phyloP scores from a whole-genome alignment of 1,140 invertebrate species.

The Lepidostoma basale region DNA sequence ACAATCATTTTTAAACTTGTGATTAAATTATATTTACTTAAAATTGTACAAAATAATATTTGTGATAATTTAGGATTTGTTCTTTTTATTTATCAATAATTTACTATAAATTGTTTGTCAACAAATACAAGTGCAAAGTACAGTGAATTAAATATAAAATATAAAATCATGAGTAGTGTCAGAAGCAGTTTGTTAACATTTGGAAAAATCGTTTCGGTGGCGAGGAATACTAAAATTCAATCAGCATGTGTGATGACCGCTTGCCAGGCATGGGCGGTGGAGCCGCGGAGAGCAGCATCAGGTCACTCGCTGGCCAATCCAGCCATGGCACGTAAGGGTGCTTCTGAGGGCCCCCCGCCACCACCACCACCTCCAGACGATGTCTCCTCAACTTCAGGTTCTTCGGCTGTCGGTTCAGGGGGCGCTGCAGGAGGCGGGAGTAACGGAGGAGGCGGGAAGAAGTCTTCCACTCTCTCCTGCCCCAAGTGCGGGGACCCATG shows the following conservation, averaged over 20 bases:
- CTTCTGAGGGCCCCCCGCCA: conserved; percentile 25
- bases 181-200: conserved; percentile 33
- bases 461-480: conserved; percentile 70
- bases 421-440: background rate
- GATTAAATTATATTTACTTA: background rate
- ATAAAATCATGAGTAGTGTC: conserved; percentile 32
- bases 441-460: conserved; percentile 30
- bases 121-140: conserved; percentile 30
- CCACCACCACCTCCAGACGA: conserved; percentile 6
- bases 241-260: conserved; percentile 32
- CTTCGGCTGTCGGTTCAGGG: background rate
- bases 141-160: conserved; percentile 22
- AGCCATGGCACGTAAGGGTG: conserved; percentile 28
- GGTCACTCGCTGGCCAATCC: conserved; percentile 8
- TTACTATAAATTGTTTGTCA: conserved; percentile 37
- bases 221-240: conserved; percentile 15
- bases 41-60: conserved; percentile 14
- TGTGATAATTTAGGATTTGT: background rate
- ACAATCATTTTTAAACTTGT: conserved; percentile 2
- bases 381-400: conserved; percentile 14
- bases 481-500: conserved; percentile 96
- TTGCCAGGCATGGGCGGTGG: conserved; percentile 19
- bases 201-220: conserved; percentile 29
- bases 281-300: background rate
- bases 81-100: too few species aligned